Evolutionary conservation across 2,888 invertebrate species (phyloP).

Genomic region (Drosophila diplacantha): DNA sequence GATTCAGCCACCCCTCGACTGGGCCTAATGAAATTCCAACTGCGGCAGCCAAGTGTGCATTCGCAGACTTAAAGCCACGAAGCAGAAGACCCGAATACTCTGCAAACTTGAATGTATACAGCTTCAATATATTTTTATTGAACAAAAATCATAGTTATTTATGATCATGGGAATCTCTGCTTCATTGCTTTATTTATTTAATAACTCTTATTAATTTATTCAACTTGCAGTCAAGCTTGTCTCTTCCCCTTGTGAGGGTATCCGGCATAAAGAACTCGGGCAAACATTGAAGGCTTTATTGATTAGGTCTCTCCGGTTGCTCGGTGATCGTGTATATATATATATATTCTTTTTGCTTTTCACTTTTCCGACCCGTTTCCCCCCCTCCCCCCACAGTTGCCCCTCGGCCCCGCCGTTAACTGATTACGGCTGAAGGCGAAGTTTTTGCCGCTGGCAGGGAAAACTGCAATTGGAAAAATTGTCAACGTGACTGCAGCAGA

Average conservation of each 20-base stretch:
- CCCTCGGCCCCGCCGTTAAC: constrained; percentile 25
- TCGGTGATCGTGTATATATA: constrained; percentile 1
- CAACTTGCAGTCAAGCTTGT: neutral
- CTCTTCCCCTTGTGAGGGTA: neutral
- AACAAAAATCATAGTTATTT: too few relatives aligned
- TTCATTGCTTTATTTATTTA: too few relatives aligned
- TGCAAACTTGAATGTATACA: neutral
- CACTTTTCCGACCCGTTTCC: neutral
- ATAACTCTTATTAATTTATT: neutral
- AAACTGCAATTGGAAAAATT: constrained; percentile 49
- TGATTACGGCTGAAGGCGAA: constrained; percentile 37
- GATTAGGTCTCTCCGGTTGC: constrained; percentile 45
- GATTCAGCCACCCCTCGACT: constrained; percentile 5
- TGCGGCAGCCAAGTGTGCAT: constrained; percentile 26
- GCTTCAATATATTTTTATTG: too few relatives aligned
- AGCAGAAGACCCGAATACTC: neutral
- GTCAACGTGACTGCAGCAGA: constrained; percentile 56
- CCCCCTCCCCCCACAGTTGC: neutral
- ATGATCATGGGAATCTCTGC: too few relatives aligned
- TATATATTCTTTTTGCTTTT: neutral
- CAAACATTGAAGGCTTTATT: constrained; percentile 46
- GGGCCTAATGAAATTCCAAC: constrained; percentile 46
- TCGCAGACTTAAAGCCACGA: neutral
- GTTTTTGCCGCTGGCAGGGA: constrained; percentile 36
- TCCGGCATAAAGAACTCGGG: neutral